Base-by-base conservation (phyloP, 2,113 vertebrate species). In the Chamaetylas fuelleborni region DNA sequence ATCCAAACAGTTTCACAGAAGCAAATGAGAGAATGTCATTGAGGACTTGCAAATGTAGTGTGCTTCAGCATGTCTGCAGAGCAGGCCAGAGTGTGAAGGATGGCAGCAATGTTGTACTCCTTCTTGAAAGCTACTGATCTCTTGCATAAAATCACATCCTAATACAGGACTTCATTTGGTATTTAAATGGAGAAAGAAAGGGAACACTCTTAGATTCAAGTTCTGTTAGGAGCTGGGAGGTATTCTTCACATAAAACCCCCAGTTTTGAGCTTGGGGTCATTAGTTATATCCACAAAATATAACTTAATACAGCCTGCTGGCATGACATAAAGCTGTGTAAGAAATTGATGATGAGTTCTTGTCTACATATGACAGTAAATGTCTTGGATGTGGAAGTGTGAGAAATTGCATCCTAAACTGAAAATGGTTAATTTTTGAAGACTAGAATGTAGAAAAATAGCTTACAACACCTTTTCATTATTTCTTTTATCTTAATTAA, bases 11-110 rank as follows among this genome's bases (percentile, higher is more conserved):
- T 92, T 95, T 88, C 57, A 60, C 38, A 54, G 87, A 90, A 81
- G 67, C 76, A 88, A 88, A 45, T 81, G 92, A 83, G 58, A 69
- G 57, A 76, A 82, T 83, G 67, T 90, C 54, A 57, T 28, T 48
- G 84, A 95, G 81, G 64, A 88, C 66, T 95, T 94, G 60, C 48
- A 94, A 91, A 95, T 62, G 73, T 65, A 92, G 86, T 54, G 93
- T 91, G 42, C 78, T 92, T 94, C 91, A 96, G 31, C 19, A 24
- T 26, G 66, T 73, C 70, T 82, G 70, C 67, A 62, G 89, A 93
- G 51, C 89, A 83, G 66, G 18, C 71, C 66, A 73, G 71, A 87
- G 70, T 47, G 66, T 80, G 77, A 82, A 0, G 1, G 66, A 28
- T 71, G 66, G 54, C 83, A 96, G 42, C 0, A 6, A 40, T 2